Conservation (phyloP, 2,113 vertebrate genomes). For the Callipepla californica region DNA sequence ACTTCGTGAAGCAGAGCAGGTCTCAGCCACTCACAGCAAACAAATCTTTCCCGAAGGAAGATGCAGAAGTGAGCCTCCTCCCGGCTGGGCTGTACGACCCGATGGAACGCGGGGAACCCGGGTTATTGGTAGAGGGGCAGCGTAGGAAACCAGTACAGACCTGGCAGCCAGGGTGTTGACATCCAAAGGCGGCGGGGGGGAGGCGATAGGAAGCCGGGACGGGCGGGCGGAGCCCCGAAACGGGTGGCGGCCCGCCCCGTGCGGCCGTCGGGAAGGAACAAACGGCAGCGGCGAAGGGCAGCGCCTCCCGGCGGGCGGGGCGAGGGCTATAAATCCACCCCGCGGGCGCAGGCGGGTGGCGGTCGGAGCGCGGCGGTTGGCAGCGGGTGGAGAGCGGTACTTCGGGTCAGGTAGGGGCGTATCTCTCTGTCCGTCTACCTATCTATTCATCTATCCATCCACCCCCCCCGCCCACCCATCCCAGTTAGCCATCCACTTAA, state of each 20-base stretch:
- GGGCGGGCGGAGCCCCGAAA: neutral
- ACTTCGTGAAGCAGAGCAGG: neutral
- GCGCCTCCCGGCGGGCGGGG: slow-evolving; percentile 29
- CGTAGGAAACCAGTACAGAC: rapidly evolving
- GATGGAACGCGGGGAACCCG: rapidly evolving
- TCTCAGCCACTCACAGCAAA: neutral
- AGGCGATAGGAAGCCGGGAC: rapidly evolving
- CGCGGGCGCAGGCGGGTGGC: rapidly evolving
- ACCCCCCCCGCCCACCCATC: neutral
- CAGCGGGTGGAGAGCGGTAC: rapidly evolving
- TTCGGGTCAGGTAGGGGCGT: too few relatives aligned
- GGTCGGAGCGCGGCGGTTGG: rapidly evolving
- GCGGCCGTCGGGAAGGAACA: neutral
- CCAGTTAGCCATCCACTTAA: rapidly evolving
- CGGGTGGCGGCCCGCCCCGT: neutral
- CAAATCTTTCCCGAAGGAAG: rapidly evolving
- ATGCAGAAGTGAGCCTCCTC: rapidly evolving
- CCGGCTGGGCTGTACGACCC: rapidly evolving
- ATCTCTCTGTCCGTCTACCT: too few relatives aligned
- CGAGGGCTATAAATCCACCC: slow-evolving; percentile 34
- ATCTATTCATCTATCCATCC: too few relatives aligned
- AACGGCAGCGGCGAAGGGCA: neutral
- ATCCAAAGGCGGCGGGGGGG: rapidly evolving
- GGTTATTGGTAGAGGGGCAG: rapidly evolving
- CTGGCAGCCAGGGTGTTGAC: rapidly evolving